Base-by-base conservation (phyloP, 1,140 invertebrate genomes). In the Drosophila ananassae region DNA sequence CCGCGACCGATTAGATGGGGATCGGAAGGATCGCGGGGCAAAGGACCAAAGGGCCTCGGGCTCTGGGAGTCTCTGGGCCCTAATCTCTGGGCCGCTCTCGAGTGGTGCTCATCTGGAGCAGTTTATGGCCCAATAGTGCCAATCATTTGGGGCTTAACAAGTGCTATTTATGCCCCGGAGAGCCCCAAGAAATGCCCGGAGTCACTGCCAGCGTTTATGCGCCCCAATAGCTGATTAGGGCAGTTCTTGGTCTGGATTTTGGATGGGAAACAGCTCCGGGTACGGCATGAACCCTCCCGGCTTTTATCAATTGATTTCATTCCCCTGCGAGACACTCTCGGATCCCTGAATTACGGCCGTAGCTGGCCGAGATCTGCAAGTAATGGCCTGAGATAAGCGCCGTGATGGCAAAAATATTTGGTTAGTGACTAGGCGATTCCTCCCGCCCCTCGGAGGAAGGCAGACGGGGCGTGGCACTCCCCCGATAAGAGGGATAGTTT, bases 361-460 rank as follows among this genome's bases (percentile, higher is more conserved):
- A 17, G 17, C 37, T 12, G n/a, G n/a, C 30, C 2, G 2, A 52
- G 63, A 67, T 52, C 28, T 67, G 63, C 63, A 41, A 67, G 59
- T 67, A 67, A 67, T 67, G 59, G 25, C 32, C 34, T 2, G 9
- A 21, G 63, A 67, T 67, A 67, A 46, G 44, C 34, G 46, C 13
- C n/a, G 63, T 66, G 37, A 54, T 59, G 53, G 56, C 56, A 44
- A 87, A 81, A 84, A 77, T 66, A 80, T 74, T 77, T 81, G 71
- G 84, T 81, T 64, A 87, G 62, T 77, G 80, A 84, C 77, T 62
- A 46, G 44, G 75, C 69, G 50, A 41, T 50, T 50, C 44, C 47
- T 25, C 50, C 17, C 46, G 54, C 44, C 60, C 30, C 30, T 7
- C 2, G 34, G 47, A 25, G 37, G 32, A 59, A 24, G 34, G 51